Conservation (phyloP, 92 coral and sea anemone species). For the Siderastrea siderea region DNA sequence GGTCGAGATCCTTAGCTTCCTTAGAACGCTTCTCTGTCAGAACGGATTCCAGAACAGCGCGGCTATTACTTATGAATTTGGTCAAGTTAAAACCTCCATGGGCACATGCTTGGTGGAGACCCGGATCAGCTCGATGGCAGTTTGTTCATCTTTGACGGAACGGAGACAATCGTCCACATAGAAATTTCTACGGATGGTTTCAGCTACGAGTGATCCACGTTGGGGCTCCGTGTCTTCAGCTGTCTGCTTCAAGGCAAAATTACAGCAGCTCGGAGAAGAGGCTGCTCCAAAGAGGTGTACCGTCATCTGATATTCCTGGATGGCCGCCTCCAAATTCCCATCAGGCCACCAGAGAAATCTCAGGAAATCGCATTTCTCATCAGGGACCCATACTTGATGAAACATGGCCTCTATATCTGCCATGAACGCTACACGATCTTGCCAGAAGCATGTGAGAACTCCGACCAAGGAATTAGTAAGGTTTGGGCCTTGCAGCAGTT, state of each 20-base stretch:
- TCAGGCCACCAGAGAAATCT: constrained; percentile 70
- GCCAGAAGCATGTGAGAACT: constrained; percentile 50
- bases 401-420: constrained; percentile 73
- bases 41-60: constrained; percentile 62
- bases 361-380: constrained; percentile 48
- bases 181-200: constrained; percentile 50
- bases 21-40: constrained; percentile 59
- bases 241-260: constrained; percentile 55
- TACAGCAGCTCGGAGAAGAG: constrained; percentile 64
- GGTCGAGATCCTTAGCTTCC: constrained; percentile 51
- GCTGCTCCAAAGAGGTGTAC: constrained; percentile 68
- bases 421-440: constrained; percentile 38
- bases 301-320: constrained; percentile 62
- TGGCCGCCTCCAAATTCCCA: constrained; percentile 43
- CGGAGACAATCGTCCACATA: constrained; percentile 63
- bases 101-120: constrained; percentile 44
- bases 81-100: constrained; percentile 54
- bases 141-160: constrained; percentile 37
- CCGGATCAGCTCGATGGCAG: constrained; percentile 46
- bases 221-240: constrained; percentile 49
- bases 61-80: constrained; percentile 56
- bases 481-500: constrained; percentile 1
- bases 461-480: constrained; percentile 3
- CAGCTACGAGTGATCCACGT: constrained; percentile 24
- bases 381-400: constrained; percentile 55